A percentile compares a stretch with the other conserved stretches of the same genome.
These are phyloP conservation scores for Coelopa pilipes DNA, from an alignment of 2,888 invertebrate species.

Conservation along the genomic window DNA sequence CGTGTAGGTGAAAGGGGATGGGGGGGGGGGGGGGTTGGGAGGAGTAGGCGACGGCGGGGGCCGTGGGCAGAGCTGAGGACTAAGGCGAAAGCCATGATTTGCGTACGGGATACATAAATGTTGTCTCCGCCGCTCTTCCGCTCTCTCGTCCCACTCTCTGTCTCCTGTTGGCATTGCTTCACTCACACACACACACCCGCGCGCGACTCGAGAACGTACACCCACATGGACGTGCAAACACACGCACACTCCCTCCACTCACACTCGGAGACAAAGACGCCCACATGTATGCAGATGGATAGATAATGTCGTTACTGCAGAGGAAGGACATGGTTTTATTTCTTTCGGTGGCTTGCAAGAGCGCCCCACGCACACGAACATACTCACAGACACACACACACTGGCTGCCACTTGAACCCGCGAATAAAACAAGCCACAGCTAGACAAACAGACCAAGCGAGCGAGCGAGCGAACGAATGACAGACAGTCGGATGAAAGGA, in stretches of 20 bases:
- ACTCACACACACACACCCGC: neutral
- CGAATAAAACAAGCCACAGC: neutral
- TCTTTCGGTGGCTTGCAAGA: slow-evolving; percentile 10
- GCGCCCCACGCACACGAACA: neutral
- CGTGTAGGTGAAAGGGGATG: neutral
- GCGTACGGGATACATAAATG: slow-evolving; percentile 36
- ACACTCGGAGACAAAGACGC: neutral
- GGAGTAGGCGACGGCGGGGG: neutral
- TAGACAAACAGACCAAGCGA: neutral
- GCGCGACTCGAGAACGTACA: neutral
- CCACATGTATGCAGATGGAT: neutral
- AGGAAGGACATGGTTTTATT: slow-evolving; percentile 32
- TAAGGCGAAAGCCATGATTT: slow-evolving; percentile 28
- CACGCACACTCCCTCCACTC: neutral
- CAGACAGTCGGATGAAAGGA: neutral
- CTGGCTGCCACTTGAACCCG: neutral
- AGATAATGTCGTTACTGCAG: slow-evolving; percentile 33
- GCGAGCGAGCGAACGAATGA: neutral
- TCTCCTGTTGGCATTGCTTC: neutral
- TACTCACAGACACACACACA: slow-evolving; percentile 7
- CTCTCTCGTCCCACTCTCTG: neutral
- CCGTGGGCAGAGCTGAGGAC: no score
- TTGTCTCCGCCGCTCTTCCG: slow-evolving; percentile 7
- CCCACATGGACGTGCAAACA: neutral
- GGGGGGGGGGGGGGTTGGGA: neutral